phyloP scores from a whole-genome alignment of 2,113 vertebrate genomes.

The Brachyistius frenatus region DNA sequence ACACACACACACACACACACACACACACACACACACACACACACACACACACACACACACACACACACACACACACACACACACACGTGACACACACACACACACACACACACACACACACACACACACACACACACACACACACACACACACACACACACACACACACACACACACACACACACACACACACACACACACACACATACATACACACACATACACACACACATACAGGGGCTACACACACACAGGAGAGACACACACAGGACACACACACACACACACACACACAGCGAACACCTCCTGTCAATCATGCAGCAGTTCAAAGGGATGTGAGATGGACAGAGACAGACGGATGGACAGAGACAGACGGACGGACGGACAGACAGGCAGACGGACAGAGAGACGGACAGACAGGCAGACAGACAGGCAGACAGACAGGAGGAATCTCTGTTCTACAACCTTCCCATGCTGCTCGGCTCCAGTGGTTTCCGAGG shows the following conservation, averaged over 20 bases:
- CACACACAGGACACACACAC: too few species aligned
- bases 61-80: not conserved
- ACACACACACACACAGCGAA: slow-evolving; percentile 41
- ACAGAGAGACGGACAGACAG: too few species aligned
- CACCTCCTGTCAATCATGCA: slow-evolving; percentile 89
- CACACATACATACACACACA: slow-evolving; percentile 20
- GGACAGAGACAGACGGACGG: too few species aligned
- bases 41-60: not conserved
- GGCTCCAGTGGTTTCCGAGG: too few species aligned
- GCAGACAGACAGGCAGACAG: too few species aligned
- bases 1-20: not conserved
- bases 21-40: not conserved
- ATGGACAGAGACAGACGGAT: not conserved
- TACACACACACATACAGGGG: too few species aligned
- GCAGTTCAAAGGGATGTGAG: slow-evolving; percentile 89
- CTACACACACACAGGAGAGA: too few species aligned
- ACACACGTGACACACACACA: slow-evolving; percentile 40
- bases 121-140: not conserved
- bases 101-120: slow-evolving; percentile 27
- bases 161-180: not conserved
- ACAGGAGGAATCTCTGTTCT: too few species aligned
- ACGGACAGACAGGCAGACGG: too few species aligned
- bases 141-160: not conserved
- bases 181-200: slow-evolving; percentile 45
- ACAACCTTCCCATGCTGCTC: too few species aligned